Base-by-base conservation (phyloP, 2,113 vertebrate genomes). In the Heterotilapia buettikoferi region DNA sequence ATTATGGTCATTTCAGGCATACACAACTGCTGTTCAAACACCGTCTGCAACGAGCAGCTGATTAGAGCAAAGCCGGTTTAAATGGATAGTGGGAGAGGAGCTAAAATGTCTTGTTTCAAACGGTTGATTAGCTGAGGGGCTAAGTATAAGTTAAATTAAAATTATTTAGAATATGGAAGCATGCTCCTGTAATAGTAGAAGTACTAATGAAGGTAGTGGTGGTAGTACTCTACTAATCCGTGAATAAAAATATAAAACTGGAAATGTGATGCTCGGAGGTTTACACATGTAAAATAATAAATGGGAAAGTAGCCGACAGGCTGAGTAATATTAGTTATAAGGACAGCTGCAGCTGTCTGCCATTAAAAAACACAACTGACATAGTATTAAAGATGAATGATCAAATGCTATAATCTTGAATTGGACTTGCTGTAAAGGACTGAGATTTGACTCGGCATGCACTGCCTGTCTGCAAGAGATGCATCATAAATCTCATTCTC, bases 21-120 rank as follows among this genome's bases (percentile, higher is more conserved):
- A 26, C 21, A 10, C 21, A 26, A 9, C 68, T 4, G 68, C 21
- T 73, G 38, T 45, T 78, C 71, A 52, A 18, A 19, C 24, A 29
- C 43, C 47, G 71, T 5, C 40, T 78, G 14, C 43, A 47, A 2
- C 10, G 0, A 0, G 43, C 24, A 0, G 71, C 71, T 50, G 43
- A 47, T 76, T 47, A 31, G 71, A 50, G 26, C 16, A 50, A 47
- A 50, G 9, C 16, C 9, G 4, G 9, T 0, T 76, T 50, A 50
- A 50, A 50, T 0, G 6, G 9, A 78, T 7, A 7, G 24, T 19
- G 24, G 6, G 0, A 50, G 6, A 50, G 43, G 71, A 50, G 71
- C 71, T 78, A 31, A 50, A 50, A 31, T 47, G 26, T 31, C 71
- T 78, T 4, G 43, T 50, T 50, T 50, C 24, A 47, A 26, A 11